These are phyloP conservation scores for Philonicus albiceps DNA, from an alignment of 2,888 invertebrate species.

Conservation along the genomic window DNA sequence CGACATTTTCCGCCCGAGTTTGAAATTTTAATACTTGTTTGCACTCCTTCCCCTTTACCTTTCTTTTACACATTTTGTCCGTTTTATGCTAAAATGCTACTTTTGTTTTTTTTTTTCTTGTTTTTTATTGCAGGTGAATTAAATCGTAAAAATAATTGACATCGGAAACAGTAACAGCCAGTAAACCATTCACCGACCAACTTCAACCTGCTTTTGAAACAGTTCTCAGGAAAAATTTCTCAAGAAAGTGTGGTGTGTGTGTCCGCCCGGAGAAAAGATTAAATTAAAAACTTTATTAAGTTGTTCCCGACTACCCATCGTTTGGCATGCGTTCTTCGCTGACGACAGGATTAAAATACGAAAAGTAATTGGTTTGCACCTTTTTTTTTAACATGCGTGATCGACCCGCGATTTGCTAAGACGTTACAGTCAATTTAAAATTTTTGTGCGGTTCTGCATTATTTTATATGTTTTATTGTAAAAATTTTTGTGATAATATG, in stretches of 20 bases:
- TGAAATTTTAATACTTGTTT: not conserved
- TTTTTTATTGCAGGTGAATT: slow-evolving; percentile 35
- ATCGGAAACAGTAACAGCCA: slow-evolving; percentile 14
- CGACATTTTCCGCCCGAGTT: not conserved
- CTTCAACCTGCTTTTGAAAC: not conserved
- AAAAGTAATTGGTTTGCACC: not conserved
- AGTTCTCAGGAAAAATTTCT: slow-evolving; percentile 5
- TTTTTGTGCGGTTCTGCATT: not conserved
- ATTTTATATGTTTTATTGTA: not conserved
- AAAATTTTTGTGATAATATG: slow-evolving; percentile 27
- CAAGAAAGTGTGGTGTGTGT: not conserved
- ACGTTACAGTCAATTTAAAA: not conserved
- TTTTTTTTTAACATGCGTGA: not conserved
- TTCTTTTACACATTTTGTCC: not conserved
- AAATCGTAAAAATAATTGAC: slow-evolving; percentile 25
- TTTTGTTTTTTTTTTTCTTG: slow-evolving; percentile 21
- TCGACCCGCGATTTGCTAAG: not conserved
- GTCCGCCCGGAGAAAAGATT: not conserved
- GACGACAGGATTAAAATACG: not conserved
- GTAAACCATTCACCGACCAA: not conserved
- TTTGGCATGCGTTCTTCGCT: not conserved
- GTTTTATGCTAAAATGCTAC: slow-evolving; percentile 12
- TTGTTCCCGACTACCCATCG: not conserved
- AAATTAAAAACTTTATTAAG: not conserved
- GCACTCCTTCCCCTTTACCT: not conserved